phyloP scores from a whole-genome alignment of 2,797 vertebrate species.

The Eleutherodactylus coqui region DNA sequence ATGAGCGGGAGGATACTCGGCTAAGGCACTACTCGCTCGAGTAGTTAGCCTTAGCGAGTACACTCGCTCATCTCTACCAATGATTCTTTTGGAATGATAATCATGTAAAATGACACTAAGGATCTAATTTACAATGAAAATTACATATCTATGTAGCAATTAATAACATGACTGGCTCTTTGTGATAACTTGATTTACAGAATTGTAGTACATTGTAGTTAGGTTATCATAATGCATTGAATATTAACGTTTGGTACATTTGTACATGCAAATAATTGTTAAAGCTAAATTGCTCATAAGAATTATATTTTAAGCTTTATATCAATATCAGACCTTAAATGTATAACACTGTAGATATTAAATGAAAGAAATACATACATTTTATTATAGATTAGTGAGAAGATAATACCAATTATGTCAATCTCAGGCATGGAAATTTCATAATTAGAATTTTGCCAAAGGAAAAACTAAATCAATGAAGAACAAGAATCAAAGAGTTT shows the following conservation, averaged over 20 bases:
- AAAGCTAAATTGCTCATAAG: not conserved
- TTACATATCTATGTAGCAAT: too few species aligned
- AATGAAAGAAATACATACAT: not conserved
- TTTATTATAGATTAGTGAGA: conserved; percentile 11
- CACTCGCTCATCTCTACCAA: too few species aligned
- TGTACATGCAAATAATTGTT: not conserved
- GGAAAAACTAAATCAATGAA: conserved; percentile 34
- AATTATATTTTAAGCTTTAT: not conserved
- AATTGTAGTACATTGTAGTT: too few species aligned
- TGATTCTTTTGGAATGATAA: too few species aligned
- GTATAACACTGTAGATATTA: not conserved
- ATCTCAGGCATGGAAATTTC: conserved; percentile 24
- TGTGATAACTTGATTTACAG: too few species aligned
- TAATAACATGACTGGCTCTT: too few species aligned
- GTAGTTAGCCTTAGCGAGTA: too few species aligned
- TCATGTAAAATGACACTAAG: too few species aligned
- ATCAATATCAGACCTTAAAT: not conserved
- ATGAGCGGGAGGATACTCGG: too few species aligned
- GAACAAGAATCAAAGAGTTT: conserved; percentile 23
- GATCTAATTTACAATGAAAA: not conserved
- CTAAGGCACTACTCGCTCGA: too few species aligned
- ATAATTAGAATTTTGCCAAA: conserved; percentile 48
- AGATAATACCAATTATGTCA: conserved; percentile 27
- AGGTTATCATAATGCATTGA: too few species aligned
- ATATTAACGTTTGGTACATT: too few species aligned